Conservation (phyloP, 2,888 invertebrate species). For the Beris chalybata region DNA sequence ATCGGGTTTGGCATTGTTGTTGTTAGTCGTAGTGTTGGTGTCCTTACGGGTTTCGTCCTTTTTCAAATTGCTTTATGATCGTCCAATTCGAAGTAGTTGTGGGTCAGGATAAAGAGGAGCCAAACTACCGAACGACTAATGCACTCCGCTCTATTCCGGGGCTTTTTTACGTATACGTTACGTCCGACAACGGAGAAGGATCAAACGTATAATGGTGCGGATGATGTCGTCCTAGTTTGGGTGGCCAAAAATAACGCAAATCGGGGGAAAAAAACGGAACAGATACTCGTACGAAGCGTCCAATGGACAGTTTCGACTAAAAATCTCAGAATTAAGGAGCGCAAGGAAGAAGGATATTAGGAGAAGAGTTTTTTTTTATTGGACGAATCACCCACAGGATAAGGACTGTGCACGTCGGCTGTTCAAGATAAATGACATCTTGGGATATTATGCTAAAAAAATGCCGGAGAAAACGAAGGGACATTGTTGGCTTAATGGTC, state of each 20-base stretch:
- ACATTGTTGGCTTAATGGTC: no score
- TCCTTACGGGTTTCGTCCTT: constrained; percentile 36
- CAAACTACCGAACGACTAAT: constrained; percentile 13
- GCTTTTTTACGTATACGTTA: constrained; percentile 5
- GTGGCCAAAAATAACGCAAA: constrained; percentile 1
- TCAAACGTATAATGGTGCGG: constrained; percentile 19
- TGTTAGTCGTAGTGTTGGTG: constrained; percentile 1
- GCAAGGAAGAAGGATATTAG: constrained; percentile 9
- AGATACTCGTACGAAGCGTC: constrained; percentile 7
- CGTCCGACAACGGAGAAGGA: background rate
- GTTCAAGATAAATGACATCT: constrained; percentile 25
- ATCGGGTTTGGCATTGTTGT: background rate
- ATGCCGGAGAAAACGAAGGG: background rate
- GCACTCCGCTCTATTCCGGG: background rate
- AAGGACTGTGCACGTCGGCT: constrained; percentile 7
- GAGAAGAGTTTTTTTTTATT: constrained; percentile 20
- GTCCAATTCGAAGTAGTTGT: constrained; percentile 31
- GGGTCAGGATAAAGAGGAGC: constrained; percentile 3
- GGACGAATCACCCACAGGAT: background rate
- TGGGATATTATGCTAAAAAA: constrained; percentile 20
- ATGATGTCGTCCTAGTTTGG: constrained; percentile 4
- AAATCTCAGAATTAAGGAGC: constrained; percentile 14
- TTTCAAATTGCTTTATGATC: constrained; percentile 39
- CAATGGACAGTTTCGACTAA: constrained; percentile 15
- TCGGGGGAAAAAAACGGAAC: background rate